Percentiles rank a stretch among this genome's conserved stretches.
phyloP scores from a whole-genome alignment of 37 sponge, comb jelly and placozoan species.

The Dysidea cf. avara region DNA sequence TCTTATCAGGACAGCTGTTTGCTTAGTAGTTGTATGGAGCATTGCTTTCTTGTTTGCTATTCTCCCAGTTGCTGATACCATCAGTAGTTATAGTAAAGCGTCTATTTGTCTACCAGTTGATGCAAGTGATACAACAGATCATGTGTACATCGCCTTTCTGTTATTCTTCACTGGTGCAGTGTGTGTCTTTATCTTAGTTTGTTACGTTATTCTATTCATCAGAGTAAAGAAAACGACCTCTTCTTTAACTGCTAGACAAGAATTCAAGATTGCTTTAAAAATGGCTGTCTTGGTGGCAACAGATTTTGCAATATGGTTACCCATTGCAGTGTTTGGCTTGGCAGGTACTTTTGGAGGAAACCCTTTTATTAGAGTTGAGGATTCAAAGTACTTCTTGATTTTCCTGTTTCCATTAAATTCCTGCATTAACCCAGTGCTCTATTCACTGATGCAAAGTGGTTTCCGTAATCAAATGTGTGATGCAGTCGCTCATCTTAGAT shows the following conservation, averaged over 20 bases:
- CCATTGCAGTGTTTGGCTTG: slow-evolving; percentile 77
- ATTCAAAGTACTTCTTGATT: slow-evolving; percentile 60
- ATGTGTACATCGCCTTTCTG: slow-evolving; percentile 41
- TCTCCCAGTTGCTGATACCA: slow-evolving; percentile 27
- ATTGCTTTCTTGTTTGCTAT: slow-evolving; percentile 41
- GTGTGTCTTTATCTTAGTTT: slow-evolving; percentile 34
- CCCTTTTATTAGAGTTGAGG: slow-evolving; percentile 17
- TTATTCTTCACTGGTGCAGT: slow-evolving; percentile 44
- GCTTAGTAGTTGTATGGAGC: slow-evolving; percentile 54
- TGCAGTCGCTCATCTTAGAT: too few relatives aligned
- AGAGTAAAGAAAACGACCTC: slow-evolving; percentile 4
- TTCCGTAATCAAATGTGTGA: slow-evolving; percentile 34
- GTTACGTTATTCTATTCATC: slow-evolving; percentile 49
- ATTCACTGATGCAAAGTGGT: slow-evolving; percentile 52
- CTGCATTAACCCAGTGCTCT: slow-evolving; percentile 78
- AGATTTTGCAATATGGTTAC: slow-evolving; percentile 80
- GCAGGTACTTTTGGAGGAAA: slow-evolving; percentile 32
- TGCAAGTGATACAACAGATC: neutral
- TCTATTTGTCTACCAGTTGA: slow-evolving; percentile 70
- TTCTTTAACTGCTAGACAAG: neutral
- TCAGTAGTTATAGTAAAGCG: slow-evolving; percentile 46
- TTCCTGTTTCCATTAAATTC: slow-evolving; percentile 84
- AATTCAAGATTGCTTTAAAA: slow-evolving; percentile 51
- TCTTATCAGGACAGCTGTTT: neutral
- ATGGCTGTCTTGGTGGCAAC: slow-evolving; percentile 70